Conservation (phyloP, 2,113 vertebrate genomes). For the Galbula dea region DNA sequence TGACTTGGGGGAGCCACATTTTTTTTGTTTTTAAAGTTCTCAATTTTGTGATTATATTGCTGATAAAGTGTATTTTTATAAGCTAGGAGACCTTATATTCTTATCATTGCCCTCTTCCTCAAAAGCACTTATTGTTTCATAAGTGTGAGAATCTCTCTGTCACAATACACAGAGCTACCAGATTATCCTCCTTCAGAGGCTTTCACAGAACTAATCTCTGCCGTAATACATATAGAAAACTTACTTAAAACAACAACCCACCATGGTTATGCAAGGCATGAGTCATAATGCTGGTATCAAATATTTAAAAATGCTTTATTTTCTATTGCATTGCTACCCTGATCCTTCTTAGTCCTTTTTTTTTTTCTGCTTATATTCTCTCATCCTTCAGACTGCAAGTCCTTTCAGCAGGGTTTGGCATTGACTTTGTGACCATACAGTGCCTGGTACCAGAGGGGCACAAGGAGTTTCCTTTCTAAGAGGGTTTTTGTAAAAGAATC, state of each 20-base stretch:
- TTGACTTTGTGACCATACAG: neutral
- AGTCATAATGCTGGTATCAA: constrained; percentile 31
- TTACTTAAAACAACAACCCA: constrained; percentile 58
- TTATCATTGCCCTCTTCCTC: neutral
- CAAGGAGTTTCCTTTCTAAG: neutral
- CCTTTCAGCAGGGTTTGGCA: neutral
- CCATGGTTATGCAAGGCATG: constrained; percentile 60
- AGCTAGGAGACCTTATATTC: neutral
- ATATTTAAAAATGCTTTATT: constrained; percentile 44
- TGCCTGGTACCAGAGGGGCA: neutral
- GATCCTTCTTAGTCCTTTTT: neutral
- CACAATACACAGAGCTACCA: constrained; percentile 21
- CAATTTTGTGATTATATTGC: neutral
- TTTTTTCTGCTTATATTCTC: neutral
- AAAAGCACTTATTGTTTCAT: constrained; percentile 1
- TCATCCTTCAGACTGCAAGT: neutral
- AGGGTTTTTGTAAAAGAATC: neutral
- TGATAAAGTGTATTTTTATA: neutral
- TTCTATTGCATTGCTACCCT: constrained; percentile 5
- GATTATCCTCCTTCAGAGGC: constrained; percentile 59
- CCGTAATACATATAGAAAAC: constrained; percentile 52
- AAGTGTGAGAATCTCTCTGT: constrained; percentile 10
- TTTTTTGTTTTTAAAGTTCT: neutral
- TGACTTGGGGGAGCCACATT: neutral
- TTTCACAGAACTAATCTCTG: constrained; percentile 59